Conservation (phyloP, 2,113 vertebrate species). For the Gymnorhina tibicen region DNA sequence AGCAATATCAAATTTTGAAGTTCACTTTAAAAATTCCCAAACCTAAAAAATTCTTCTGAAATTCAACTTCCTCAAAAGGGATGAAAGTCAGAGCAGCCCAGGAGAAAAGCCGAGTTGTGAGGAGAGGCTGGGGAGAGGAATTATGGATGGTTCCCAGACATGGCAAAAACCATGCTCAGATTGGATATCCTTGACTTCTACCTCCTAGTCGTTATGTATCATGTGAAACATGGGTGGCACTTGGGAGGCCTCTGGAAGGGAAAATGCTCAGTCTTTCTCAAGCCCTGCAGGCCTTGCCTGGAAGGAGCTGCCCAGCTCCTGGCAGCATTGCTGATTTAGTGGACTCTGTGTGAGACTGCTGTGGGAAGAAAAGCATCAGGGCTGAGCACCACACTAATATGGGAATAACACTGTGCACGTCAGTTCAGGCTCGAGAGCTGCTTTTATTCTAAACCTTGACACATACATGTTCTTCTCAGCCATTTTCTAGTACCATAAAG, state of each 20-base stretch:
- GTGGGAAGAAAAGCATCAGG: neutral
- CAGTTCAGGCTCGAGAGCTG: neutral
- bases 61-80: neutral
- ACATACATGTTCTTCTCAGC: neutral
- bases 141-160: neutral
- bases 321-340: neutral
- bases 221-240: neutral
- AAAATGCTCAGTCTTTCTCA: neutral
- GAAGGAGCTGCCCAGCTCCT: neutral
- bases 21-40: neutral
- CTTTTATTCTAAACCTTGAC: neutral
- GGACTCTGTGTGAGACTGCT: neutral
- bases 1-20: neutral
- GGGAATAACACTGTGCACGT: rapidly evolving
- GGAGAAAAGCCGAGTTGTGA: neutral
- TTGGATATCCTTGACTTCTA: neutral
- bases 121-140: neutral
- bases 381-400: neutral
- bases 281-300: neutral
- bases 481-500: neutral
- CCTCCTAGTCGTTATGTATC: rapidly evolving
- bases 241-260: neutral
- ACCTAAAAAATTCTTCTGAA: neutral
- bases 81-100: neutral
- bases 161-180: neutral